Evolutionary conservation across 2,888 invertebrate genomes (phyloP).

Genomic region (Tetropium fuscum): DNA sequence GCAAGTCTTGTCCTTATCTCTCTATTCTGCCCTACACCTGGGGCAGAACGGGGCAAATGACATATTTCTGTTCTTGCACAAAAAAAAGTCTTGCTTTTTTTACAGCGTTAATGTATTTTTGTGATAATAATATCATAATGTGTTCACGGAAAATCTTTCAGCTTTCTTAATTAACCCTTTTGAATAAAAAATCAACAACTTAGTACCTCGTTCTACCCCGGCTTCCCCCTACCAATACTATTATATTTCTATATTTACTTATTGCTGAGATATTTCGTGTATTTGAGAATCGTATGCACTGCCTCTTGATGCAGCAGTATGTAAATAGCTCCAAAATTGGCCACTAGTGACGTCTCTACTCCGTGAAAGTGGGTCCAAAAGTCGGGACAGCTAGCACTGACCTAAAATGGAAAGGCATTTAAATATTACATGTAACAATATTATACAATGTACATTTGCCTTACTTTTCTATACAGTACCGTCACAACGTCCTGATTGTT

Average conservation of each 20-base stretch:
- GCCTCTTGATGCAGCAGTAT: constrained; percentile 81
- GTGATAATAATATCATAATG: too few species aligned
- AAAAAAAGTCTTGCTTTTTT: too few species aligned
- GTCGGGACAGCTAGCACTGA: constrained; percentile 84
- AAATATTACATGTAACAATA: constrained; percentile 1
- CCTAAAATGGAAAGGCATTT: constrained; percentile 69
- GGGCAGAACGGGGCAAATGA: too few species aligned
- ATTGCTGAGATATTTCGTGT: constrained; percentile 72
- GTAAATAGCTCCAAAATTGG: constrained; percentile 74
- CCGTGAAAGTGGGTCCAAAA: constrained; percentile 84
- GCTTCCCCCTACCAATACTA: too few species aligned
- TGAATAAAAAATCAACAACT: too few species aligned
- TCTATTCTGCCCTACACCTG: too few species aligned
- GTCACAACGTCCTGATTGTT: constrained; percentile 75
- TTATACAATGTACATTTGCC: constrained; percentile 12
- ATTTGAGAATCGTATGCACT: constrained; percentile 77
- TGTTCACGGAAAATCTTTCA: too few species aligned
- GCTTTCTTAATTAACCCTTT: too few species aligned
- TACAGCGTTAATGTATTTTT: too few species aligned
- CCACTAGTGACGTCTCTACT: constrained; percentile 81
- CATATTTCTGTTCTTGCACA: too few species aligned
- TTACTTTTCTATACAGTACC: constrained; percentile 81
- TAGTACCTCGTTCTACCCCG: too few species aligned
- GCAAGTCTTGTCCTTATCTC: too few species aligned
- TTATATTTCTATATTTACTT: constrained; percentile 67